phyloP scores from a whole-genome alignment of 1,140 invertebrate species.

The Pseudoatta argentina region DNA sequence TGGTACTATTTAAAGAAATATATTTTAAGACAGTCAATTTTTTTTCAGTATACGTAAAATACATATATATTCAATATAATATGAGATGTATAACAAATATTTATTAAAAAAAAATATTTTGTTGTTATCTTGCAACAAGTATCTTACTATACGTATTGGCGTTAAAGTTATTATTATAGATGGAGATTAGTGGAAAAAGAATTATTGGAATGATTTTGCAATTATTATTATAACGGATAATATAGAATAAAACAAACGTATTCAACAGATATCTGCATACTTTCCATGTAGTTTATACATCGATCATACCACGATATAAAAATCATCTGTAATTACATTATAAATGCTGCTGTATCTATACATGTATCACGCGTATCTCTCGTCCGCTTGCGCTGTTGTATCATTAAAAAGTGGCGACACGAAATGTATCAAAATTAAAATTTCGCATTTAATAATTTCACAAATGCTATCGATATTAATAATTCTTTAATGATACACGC shows the following conservation, averaged over 20 bases:
- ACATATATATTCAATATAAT: neutral
- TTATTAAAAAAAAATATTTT: neutral
- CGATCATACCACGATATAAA: neutral
- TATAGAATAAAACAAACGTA: slow-evolving; percentile 9
- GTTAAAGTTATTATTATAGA: neutral
- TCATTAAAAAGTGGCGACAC: neutral
- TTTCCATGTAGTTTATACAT: neutral
- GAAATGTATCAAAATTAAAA: slow-evolving; percentile 15
- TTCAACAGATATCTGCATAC: neutral
- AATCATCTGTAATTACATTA: slow-evolving; percentile 7
- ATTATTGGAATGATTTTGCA: neutral
- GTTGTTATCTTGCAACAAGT: neutral
- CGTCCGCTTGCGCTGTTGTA: neutral
- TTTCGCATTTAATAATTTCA: neutral
- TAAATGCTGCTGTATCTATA: neutral
- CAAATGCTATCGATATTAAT: neutral
- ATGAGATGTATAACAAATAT: slow-evolving; percentile 1
- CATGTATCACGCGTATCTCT: neutral
- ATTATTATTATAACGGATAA: neutral
- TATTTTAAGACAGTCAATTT: no score
- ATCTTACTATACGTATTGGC: neutral
- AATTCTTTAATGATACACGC: neutral
- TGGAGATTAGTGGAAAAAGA: neutral
- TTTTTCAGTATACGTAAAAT: neutral
- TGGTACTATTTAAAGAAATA: no score